Evolutionary conservation across 2,797 vertebrate species (phyloP).

Genomic region (Crocidura indochinensis): DNA sequence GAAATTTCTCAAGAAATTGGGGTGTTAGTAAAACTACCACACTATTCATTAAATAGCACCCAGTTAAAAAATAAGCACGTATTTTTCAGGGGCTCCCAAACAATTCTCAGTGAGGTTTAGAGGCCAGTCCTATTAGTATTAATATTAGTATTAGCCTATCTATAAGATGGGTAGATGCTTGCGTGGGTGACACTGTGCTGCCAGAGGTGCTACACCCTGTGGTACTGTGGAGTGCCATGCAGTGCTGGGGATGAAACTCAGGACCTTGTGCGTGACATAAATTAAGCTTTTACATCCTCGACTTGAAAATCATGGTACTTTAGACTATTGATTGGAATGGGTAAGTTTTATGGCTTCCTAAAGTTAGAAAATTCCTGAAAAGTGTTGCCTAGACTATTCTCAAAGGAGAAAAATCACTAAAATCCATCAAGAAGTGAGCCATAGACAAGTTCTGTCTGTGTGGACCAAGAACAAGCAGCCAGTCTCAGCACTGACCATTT

Average conservation of each 20-base stretch:
- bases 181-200: no score
- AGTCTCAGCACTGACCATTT: background rate
- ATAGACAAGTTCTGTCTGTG: background rate
- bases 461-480: background rate
- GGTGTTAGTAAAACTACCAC: background rate
- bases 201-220: no score
- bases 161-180: no score
- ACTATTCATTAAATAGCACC: background rate
- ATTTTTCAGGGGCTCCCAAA: no score
- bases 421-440: background rate
- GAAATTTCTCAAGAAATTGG: background rate
- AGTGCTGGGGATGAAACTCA: no score
- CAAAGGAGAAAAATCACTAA: background rate
- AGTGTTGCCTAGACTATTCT: background rate
- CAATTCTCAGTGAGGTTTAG: no score
- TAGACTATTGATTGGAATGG: background rate
- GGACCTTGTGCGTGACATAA: no score
- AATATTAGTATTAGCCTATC: no score
- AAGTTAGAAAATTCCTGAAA: background rate
- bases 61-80: no score
- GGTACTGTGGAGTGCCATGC: no score
- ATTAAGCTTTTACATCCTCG: no score
- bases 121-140: no score
- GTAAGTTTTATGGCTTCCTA: background rate
- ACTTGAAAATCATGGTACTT: background rate